Base-by-base conservation (phyloP, 1,140 invertebrate genomes). In the Pectinophora gossypiella region DNA sequence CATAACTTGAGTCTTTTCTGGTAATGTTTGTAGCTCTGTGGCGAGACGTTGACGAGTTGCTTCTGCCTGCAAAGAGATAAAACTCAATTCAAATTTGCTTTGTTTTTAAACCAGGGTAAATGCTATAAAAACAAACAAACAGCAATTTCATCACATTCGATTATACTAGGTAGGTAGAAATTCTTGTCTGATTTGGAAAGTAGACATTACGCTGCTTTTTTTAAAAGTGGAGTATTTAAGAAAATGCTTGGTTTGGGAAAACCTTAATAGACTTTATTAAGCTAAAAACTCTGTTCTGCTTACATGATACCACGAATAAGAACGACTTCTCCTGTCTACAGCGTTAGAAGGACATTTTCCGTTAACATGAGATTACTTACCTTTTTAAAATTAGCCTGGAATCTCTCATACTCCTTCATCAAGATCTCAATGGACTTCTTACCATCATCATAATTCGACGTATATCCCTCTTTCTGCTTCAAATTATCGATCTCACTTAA, bases 401-500 rank as follows among this genome's bases (percentile, higher is more conserved):
- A 82, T 49, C 83, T 76, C 51, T 86, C 82, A 65, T 87, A 88
- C 51, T 89, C 87, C 47, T 85, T 88, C 45, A 68, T 83, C 20
- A 88, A 55, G 21, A 62, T 70, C 47, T 88, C 85, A 9, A 79
- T 61, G 4, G 84, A 76, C 49, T 85, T 88, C 56, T 85, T 85
- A 27, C 72, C 77, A 21, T 86, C 84, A 54, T 82, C 76, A 54
- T 83, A 78, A 1, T 54, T 50, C 1, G 68, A 68, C 2, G 67
- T 64, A 58, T 84, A 83, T 0, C 84, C 87, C 9, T 88, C 85
- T 47, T 70, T 83, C 49, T 85, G 76, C 43, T 88, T 89, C 15
- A 89, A 70, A 16, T 66, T 73, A 65, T 89, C 87, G 13, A 89
- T 88, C 59, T 89, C 87, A 49, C 82, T 87, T 49, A 89, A 73